Evolutionary conservation across 2,113 vertebrate species (phyloP), one percentile per base, ranked within the genome.

Genomic region (Elaphurus davidianus): DNA sequence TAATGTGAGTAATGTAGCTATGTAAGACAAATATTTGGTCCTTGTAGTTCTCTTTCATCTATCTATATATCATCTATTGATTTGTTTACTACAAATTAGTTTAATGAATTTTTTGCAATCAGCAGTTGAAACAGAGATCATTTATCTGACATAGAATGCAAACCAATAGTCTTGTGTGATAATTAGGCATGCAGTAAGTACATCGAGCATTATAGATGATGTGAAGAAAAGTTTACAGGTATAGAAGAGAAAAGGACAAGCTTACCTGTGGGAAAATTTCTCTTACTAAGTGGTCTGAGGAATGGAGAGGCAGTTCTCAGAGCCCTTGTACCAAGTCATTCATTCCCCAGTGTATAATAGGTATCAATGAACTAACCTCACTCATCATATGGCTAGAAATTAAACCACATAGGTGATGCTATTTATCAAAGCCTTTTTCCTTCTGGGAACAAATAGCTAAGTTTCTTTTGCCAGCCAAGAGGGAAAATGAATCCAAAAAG

Each of bases 311-410:
- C 14, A 57, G 45, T 87, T 86, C 97, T 96, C 67, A 93, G 52
- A 91, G 0, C 0, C 50, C 94, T 13, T 87, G 62, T 88, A 76
- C 11, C 97, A 27, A 86, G 54, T 87, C 82, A 15, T 62, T 96
- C 83, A 67, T n/a, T 96, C 30, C 57, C 91, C 71, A 93, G 12
- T 67, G 13, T n/a, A 59, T 86, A 95, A 95, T 98, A 98, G 3
- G 33, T 55, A 90, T 85, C 92, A 96, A 98, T 97, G 82, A 98
- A 96, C 76, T 96, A 90, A 90, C 54, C 60, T 98, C 93, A 94
- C 98, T 98, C 97, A 97, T 99, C 86, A 98, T 81, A 90, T 90
- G 94, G 93, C 89, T 97, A 96, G 62, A 99, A 98, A 98, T 90
- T 81, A 98, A 98, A 98, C 59, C 67, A 83, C 7, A 9, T 8